Base-by-base conservation (phyloP, 2,888 invertebrate species). In the Drosophila mimica region DNA sequence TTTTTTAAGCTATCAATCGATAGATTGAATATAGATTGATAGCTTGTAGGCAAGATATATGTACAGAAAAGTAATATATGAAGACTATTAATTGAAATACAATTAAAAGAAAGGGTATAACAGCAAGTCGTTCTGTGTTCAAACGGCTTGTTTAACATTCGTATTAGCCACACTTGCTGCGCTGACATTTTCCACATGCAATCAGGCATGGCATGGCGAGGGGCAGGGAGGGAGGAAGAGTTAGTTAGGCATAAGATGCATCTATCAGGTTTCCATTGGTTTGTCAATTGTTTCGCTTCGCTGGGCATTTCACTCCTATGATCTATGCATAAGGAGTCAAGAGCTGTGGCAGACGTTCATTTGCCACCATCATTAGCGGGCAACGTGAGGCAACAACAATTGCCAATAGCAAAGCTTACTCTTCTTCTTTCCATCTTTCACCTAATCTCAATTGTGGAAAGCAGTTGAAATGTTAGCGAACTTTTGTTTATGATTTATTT, bases 211-310 rank as follows among this genome's bases (percentile, higher is more conserved):
- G 20, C 15, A 68, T 60, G 58, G 33, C 15, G 3, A 58, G 58
- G 58, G 65, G 13, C 54, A 56, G 38, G n/a, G 17, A n/a, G 11
- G 28, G 54, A 38, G 38, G 36, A 30, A 30, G 56, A 56, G 56
- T 56, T 56, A 66, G 63, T 64, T 52, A 83, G 68, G 63, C 51
- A 68, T 67, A 71, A 57, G 75, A 46, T 65, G 64, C 54, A 70
- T 43, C 59, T 54, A 67, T 78, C 77, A 36, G 70, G 81, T 81
- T 77, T 79, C 79, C 60, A 51, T 65, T 63, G 70, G 78, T 73
- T 76, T 89, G 89, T 84, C 88, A 85, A 82, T 85, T 70, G 82
- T 49, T 53, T 71, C 57, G 78, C 78, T 48, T 71, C 62, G 58
- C 54, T 81, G 77, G 60, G 34, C 76, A 62, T 65, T 75, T 75